Percentiles rank a stretch among this genome's conserved stretches.
phyloP scores from a whole-genome alignment of 2,797 vertebrate genomes.

The Microctenopoma steveboyesi region DNA sequence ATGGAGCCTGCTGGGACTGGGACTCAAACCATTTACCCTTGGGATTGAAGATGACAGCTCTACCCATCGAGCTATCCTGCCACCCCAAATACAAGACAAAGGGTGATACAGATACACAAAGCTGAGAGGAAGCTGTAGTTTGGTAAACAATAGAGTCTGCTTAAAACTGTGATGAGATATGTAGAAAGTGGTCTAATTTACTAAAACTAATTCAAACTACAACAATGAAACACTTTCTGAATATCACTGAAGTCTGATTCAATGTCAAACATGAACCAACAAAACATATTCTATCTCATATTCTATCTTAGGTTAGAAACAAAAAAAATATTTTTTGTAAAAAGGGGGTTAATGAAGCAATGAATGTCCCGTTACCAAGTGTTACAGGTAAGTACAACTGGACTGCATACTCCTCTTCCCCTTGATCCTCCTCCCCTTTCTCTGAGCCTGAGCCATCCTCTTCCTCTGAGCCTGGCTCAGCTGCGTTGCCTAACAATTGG shows the following conservation, averaged over 20 bases:
- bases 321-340: not conserved
- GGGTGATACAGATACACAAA: slow-evolving; percentile 1
- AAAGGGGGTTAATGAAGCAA: slow-evolving; percentile 14
- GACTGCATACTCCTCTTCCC: slow-evolving; percentile 68
- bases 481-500: slow-evolving; percentile 62
- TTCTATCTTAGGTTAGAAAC: not conserved
- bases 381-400: slow-evolving; percentile 73
- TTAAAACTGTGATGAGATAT: slow-evolving; percentile 8
- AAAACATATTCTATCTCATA: not conserved
- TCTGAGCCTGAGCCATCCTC: slow-evolving; percentile 51
- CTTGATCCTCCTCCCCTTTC: slow-evolving; percentile 48
- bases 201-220: not conserved
- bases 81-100: no score
- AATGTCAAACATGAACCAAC: not conserved
- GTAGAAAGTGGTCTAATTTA: slow-evolving; percentile 14
- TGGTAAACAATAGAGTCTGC: slow-evolving; percentile 11
- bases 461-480: slow-evolving; percentile 65
- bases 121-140: not conserved
- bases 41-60: no score
- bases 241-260: not conserved
- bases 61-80: no score
- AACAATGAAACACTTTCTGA: no score
- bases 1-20: no score
- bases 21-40: no score
- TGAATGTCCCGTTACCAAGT: slow-evolving; percentile 69